Evolutionary conservation across 2,113 vertebrate species (phyloP).

Genomic region (Takifugu bimaculatus): DNA sequence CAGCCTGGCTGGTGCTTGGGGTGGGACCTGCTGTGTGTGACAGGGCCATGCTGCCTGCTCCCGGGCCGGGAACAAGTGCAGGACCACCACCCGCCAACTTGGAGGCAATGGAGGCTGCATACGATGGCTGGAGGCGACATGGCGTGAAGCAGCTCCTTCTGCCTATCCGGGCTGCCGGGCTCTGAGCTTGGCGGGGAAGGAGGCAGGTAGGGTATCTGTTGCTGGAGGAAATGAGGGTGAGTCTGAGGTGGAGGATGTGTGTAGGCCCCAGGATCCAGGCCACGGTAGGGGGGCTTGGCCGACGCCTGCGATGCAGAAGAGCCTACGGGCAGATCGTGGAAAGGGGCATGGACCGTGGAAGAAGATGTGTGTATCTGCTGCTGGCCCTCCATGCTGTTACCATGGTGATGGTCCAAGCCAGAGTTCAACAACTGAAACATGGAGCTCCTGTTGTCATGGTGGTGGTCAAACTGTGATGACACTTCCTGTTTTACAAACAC

Average conservation of each 20-base stretch:
- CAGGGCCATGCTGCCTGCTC: conserved; percentile 58
- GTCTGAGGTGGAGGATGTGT: conserved; percentile 49
- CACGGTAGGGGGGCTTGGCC: conserved; percentile 83
- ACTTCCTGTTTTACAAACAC: conserved; percentile 97
- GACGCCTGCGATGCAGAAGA: conserved; percentile 77
- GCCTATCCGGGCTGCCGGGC: conserved; percentile 93
- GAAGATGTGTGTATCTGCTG: conserved; percentile 54
- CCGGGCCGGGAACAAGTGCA: conserved; percentile 42
- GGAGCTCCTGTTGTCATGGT: conserved; percentile 77
- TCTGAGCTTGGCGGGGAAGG: conserved; percentile 95
- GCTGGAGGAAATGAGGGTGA: conserved; percentile 76
- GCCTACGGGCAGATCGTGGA: conserved; percentile 70
- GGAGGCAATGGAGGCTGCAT: conserved; percentile 94
- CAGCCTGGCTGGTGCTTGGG: conserved; percentile 21
- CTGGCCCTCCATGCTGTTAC: conserved; percentile 63
- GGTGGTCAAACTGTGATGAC: conserved; percentile 67
- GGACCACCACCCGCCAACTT: conserved; percentile 83
- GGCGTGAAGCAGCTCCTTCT: conserved; percentile 93
- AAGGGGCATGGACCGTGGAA: conserved; percentile 51
- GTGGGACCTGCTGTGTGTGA: conserved; percentile 33
- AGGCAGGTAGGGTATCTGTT: conserved; percentile 88
- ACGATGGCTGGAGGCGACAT: conserved; percentile 94
- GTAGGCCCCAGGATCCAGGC: conserved; percentile 77
- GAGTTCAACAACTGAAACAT: conserved; percentile 92
- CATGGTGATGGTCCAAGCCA: conserved; percentile 85